A percentile compares a stretch with the other conserved stretches of the same genome.
Evolutionary conservation across 2,113 vertebrate species (phyloP).

Genomic region (Noctilio leporinus): DNA sequence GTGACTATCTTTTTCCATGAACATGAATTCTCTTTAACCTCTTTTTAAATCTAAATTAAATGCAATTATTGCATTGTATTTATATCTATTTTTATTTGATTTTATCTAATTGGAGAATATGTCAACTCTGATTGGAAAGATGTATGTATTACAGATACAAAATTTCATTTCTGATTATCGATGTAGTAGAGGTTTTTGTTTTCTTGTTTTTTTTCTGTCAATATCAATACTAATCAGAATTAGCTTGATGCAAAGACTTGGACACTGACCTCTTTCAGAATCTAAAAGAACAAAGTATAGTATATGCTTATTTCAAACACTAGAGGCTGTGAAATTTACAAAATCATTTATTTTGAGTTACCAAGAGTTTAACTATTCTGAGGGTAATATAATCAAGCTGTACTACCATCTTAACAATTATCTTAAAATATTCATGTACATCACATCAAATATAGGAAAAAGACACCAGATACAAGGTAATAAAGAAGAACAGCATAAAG

Average conservation of each 20-base stretch:
- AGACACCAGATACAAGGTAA: not conserved
- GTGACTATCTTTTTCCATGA: not conserved
- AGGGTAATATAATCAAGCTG: not conserved
- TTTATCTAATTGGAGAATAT: not conserved
- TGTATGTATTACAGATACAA: not conserved
- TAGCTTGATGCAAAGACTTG: constrained; percentile 22
- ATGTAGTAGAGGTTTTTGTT: not conserved
- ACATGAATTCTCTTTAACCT: not conserved
- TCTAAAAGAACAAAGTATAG: constrained; percentile 33
- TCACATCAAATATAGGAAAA: not conserved
- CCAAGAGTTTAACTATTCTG: not conserved
- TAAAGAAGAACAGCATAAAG: not conserved
- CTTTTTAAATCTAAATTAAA: not conserved
- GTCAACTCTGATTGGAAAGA: constrained; percentile 21
- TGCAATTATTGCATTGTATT: not conserved
- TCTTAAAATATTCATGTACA: not conserved
- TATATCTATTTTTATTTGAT: constrained; percentile 17
- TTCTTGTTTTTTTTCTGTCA: not conserved
- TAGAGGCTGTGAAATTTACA: not conserved
- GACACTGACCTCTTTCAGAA: constrained; percentile 30
- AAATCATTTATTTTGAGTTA: not conserved
- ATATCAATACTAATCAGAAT: not conserved
- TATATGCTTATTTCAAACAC: not conserved
- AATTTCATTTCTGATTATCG: constrained; percentile 25
- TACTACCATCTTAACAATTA: not conserved